Conservation (phyloP, 2,888 invertebrate genomes). For the Ethmia dodecea region DNA sequence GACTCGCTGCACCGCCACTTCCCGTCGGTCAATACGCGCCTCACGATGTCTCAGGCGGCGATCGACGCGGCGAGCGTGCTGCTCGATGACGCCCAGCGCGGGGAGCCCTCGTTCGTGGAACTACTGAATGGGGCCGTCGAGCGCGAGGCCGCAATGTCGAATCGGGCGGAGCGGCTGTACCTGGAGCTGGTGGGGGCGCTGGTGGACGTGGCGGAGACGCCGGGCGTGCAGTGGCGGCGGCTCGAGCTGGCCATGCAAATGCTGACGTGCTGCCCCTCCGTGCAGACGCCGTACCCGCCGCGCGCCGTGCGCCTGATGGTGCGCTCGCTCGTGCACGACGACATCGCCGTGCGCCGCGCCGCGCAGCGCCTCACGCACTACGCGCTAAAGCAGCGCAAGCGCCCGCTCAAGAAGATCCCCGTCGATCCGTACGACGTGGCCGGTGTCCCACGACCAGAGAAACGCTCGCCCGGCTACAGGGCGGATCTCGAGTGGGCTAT, state of each 20-base stretch:
- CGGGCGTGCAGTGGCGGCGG: slow-evolving; percentile 81
- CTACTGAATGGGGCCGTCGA: neutral
- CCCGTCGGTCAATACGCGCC: slow-evolving; percentile 79
- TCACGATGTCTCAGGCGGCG: slow-evolving; percentile 71
- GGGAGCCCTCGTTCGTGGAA: slow-evolving; percentile 32
- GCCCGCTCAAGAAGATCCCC: slow-evolving; percentile 76
- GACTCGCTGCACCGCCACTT: slow-evolving; percentile 78
- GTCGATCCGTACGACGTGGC: slow-evolving; percentile 76
- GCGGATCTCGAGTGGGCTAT: slow-evolving; percentile 86
- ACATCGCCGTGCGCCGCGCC: slow-evolving; percentile 87
- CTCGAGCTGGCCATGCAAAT: slow-evolving; percentile 85
- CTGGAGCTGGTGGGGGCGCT: slow-evolving; percentile 6
- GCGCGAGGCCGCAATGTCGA: slow-evolving; percentile 4
- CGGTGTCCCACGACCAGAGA: slow-evolving; percentile 41
- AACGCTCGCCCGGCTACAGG: slow-evolving; percentile 72
- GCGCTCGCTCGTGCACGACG: slow-evolving; percentile 83
- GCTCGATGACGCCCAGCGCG: slow-evolving; percentile 47
- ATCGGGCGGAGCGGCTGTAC: slow-evolving; percentile 6
- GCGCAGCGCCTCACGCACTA: slow-evolving; percentile 79
- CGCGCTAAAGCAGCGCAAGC: slow-evolving; percentile 85
- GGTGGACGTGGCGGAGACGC: slow-evolving; percentile 6
- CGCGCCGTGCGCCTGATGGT: slow-evolving; percentile 81
- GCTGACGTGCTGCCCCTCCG: slow-evolving; percentile 83
- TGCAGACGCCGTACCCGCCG: slow-evolving; percentile 81
- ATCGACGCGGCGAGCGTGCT: slow-evolving; percentile 68